These are phyloP conservation scores for Psilopsiagon aurifrons DNA, from an alignment of 2,113 vertebrate species.

Conservation along the genomic window DNA sequence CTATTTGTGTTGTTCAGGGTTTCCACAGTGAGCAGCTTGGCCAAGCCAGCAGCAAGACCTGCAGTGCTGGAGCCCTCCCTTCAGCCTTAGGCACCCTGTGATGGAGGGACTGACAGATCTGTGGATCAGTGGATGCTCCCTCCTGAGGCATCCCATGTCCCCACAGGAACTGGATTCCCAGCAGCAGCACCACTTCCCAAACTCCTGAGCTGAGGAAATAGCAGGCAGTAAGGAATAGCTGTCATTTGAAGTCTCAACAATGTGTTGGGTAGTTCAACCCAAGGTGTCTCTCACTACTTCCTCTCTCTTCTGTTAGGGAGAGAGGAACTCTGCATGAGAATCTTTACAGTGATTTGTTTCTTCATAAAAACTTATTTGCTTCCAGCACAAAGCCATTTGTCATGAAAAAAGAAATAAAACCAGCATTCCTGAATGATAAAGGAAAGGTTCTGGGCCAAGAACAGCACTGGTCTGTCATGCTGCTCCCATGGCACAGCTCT, in stretches of 20 bases:
- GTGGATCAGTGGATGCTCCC: fast-evolving
- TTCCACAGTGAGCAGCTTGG: neutral
- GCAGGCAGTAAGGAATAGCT: neutral
- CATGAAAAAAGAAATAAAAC: neutral
- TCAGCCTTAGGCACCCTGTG: neutral
- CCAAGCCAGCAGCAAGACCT: neutral
- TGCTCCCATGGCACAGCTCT: neutral
- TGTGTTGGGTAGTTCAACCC: neutral
- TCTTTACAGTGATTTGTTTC: neutral
- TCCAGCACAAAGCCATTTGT: neutral
- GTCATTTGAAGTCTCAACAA: neutral
- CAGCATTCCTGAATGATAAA: neutral
- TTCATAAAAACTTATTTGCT: neutral
- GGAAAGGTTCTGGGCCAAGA: neutral
- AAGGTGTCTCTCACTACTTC: neutral
- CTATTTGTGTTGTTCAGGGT: constrained; percentile 39
- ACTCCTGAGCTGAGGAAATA: too few relatives aligned
- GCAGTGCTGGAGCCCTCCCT: neutral
- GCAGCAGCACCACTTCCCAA: neutral
- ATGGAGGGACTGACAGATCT: neutral
- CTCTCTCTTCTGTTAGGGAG: neutral
- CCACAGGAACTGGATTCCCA: neutral
- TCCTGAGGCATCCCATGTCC: fast-evolving
- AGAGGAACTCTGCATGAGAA: neutral
- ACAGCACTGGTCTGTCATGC: neutral